A percentile compares a stretch with the other conserved stretches of the same genome.
Conservation (phyloP, 64 coral and sea anemone genomes). For the Acropora tenuis region DNA sequence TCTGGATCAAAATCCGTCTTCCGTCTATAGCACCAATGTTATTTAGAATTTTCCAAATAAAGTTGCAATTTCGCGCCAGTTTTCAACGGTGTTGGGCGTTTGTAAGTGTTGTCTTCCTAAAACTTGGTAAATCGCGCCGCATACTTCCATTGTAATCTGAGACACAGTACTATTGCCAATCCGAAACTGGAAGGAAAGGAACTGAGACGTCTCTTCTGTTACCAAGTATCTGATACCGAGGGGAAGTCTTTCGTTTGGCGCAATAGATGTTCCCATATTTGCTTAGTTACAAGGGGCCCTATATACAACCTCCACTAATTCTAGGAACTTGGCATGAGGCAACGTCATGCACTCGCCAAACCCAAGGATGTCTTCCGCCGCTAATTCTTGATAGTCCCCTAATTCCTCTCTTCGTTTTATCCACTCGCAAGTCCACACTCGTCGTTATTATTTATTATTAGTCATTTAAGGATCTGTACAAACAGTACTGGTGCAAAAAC, state of each 20-base stretch:
- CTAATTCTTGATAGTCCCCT: background rate
- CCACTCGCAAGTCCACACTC: slow-evolving; percentile 54
- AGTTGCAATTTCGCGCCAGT: slow-evolving; percentile 47
- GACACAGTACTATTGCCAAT: slow-evolving; percentile 31
- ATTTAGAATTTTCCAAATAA: slow-evolving; percentile 64
- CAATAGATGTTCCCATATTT: slow-evolving; percentile 33
- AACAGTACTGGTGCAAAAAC: too few relatives aligned
- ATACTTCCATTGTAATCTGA: slow-evolving; percentile 28
- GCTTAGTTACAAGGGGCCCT: slow-evolving; percentile 23
- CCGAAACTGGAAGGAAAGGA: slow-evolving; percentile 35
- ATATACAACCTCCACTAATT: slow-evolving; percentile 5
- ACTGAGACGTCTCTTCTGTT: slow-evolving; percentile 46
- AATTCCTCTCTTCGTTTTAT: slow-evolving; percentile 55
- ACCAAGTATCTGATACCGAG: slow-evolving; percentile 20
- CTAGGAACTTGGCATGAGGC: slow-evolving; percentile 14
- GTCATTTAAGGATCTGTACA: too few relatives aligned
- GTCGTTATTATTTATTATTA: too few relatives aligned
- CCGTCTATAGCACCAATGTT: slow-evolving; percentile 58
- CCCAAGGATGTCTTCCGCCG: slow-evolving; percentile 9
- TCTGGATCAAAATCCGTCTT: slow-evolving; percentile 56
- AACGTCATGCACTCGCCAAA: slow-evolving; percentile 30
- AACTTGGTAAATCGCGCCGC: slow-evolving; percentile 6
- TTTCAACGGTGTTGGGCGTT: slow-evolving; percentile 32
- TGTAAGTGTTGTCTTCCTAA: background rate
- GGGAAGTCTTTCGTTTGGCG: slow-evolving; percentile 43